Conservation (phyloP, 2,888 invertebrate genomes). For the Tanypteryx hageni region DNA sequence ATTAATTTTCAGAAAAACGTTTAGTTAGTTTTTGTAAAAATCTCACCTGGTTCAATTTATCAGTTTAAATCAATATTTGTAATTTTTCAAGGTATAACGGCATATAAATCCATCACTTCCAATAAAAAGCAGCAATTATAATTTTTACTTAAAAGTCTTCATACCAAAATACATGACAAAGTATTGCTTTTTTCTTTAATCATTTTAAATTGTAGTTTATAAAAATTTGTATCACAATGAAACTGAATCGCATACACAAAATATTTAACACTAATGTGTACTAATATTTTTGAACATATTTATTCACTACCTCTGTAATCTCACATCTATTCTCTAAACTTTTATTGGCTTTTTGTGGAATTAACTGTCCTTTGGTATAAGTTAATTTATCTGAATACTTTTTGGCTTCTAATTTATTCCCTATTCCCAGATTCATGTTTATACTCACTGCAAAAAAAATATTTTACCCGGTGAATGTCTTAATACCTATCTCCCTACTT, state of each 20-base stretch:
- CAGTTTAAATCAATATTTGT: too few species aligned
- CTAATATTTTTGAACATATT: not conserved
- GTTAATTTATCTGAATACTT: conserved; percentile 8
- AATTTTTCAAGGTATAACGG: too few species aligned
- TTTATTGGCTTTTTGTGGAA: conserved; percentile 23
- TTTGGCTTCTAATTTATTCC: not conserved
- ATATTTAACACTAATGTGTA: conserved; percentile 17
- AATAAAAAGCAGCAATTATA: too few species aligned
- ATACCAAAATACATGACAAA: too few species aligned
- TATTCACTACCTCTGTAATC: not conserved
- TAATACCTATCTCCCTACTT: not conserved
- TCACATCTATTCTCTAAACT: not conserved
- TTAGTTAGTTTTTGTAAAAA: too few species aligned
- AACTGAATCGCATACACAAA: not conserved
- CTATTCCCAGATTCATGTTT: not conserved
- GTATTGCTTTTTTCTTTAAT: too few species aligned
- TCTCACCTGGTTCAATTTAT: too few species aligned
- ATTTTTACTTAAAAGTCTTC: too few species aligned
- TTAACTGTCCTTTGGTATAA: not conserved
- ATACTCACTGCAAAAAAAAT: not conserved
- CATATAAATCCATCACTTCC: too few species aligned
- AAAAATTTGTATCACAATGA: not conserved
- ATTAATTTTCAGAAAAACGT: too few species aligned
- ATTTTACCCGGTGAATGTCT: not conserved
- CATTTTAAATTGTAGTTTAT: not conserved